phyloP scores from a whole-genome alignment of 2,797 vertebrate genomes.

The Scyliorhinus canicula region DNA sequence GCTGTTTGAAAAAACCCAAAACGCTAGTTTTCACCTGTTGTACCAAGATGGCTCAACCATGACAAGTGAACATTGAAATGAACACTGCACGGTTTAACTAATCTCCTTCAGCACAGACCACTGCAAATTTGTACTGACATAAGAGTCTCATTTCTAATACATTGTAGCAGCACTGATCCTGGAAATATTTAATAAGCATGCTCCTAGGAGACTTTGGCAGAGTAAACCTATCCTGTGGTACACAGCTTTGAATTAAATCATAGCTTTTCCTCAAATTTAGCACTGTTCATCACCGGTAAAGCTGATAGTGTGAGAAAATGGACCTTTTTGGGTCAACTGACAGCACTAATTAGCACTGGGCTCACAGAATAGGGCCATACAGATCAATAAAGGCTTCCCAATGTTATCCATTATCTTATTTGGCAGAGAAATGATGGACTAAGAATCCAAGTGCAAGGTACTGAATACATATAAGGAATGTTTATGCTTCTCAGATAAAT shows the following conservation, averaged over 20 bases:
- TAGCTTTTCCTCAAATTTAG: conserved; percentile 3
- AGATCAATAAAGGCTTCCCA: background rate
- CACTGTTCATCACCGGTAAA: background rate
- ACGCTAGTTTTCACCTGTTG: conserved; percentile 39
- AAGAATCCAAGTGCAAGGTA: conserved; percentile 12
- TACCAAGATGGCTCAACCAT: conserved; percentile 39
- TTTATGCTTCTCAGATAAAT: conserved; percentile 11
- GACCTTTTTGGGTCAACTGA: background rate
- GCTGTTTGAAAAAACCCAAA: conserved; percentile 37
- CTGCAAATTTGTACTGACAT: conserved; percentile 38
- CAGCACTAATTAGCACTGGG: background rate
- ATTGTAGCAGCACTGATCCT: conserved; percentile 35
- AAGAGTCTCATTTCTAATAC: conserved; percentile 37
- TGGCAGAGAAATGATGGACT: background rate
- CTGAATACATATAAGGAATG: conserved; percentile 3
- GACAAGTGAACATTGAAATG: conserved; percentile 34
- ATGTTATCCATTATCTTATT: background rate
- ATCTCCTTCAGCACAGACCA: conserved; percentile 39
- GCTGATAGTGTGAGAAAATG: background rate
- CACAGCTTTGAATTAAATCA: conserved; percentile 29
- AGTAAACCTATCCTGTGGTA: conserved; percentile 15
- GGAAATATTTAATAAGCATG: conserved; percentile 35
- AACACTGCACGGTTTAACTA: conserved; percentile 34
- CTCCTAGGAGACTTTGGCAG: conserved; percentile 29
- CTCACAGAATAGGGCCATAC: background rate